phyloP scores from a whole-genome alignment of 1,140 invertebrate species.

The Drosophila setifemur region DNA sequence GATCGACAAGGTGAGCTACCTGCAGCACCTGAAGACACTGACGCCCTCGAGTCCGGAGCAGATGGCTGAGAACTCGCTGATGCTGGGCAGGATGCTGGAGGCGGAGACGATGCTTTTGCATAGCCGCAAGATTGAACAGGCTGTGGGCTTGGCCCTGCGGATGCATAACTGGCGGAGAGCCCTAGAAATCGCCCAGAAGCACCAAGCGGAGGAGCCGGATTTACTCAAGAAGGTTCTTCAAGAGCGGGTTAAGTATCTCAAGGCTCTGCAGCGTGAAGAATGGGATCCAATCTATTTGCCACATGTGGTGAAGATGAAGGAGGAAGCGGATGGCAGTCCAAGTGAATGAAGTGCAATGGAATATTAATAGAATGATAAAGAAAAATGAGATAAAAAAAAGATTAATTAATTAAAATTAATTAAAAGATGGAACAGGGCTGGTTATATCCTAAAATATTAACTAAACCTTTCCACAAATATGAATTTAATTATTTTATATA shows the following conservation, averaged over 20 bases:
- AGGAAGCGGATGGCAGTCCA: constrained; percentile 10
- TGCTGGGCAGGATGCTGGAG: constrained; percentile 90
- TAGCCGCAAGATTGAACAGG: constrained; percentile 89
- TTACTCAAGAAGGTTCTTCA: constrained; percentile 90
- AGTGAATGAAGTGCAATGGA: too few species aligned
- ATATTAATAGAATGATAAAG: too few species aligned
- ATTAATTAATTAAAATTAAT: too few species aligned
- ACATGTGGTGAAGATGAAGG: constrained; percentile 85
- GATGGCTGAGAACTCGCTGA: constrained; percentile 90
- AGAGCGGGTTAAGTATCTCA: constrained; percentile 89
- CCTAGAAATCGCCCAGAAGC: constrained; percentile 91
- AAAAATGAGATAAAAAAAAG: too few species aligned
- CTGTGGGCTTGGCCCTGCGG: constrained; percentile 91
- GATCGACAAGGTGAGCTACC: constrained; percentile 94
- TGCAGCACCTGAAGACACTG: constrained; percentile 90
- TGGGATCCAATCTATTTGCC: constrained; percentile 89
- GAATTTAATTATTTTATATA: too few species aligned
- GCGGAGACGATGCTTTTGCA: constrained; percentile 93
- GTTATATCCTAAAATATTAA: too few species aligned
- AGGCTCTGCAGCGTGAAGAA: constrained; percentile 89
- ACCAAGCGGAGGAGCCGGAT: constrained; percentile 85
- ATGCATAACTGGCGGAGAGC: constrained; percentile 95
- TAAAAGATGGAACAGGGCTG: too few species aligned
- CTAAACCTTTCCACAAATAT: too few species aligned
- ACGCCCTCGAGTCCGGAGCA: constrained; percentile 84